These are phyloP conservation scores for Chionoecetes opilio DNA, from an alignment of 1,140 invertebrate species.

Conservation along the genomic window DNA sequence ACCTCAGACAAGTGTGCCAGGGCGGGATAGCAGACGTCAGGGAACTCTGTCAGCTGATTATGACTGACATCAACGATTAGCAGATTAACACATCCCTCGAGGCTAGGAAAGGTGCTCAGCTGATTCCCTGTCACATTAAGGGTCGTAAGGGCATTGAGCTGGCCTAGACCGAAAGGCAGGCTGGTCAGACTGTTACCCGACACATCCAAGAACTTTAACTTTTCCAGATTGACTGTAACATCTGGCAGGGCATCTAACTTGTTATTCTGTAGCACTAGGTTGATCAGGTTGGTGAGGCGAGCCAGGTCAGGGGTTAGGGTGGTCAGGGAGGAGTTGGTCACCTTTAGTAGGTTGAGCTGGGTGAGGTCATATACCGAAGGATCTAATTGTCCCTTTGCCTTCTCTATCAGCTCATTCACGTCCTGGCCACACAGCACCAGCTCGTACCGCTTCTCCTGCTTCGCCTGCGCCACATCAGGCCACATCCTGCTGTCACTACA, in stretches of 20 bases:
- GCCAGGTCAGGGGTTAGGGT: conserved; percentile 87
- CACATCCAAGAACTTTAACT: conserved; percentile 89
- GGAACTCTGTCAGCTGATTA: conserved; percentile 88
- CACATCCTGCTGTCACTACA: conserved; percentile 62
- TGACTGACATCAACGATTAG: conserved; percentile 88
- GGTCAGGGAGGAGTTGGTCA: conserved; percentile 87
- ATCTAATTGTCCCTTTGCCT: conserved; percentile 41
- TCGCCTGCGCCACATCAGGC: conserved; percentile 60
- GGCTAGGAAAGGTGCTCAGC: conserved; percentile 86
- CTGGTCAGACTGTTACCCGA: conserved; percentile 87
- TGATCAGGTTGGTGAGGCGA: conserved; percentile 88
- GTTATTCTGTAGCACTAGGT: conserved; percentile 90
- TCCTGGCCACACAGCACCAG: conserved; percentile 59
- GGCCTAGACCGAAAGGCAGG: conserved; percentile 87
- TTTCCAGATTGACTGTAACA: conserved; percentile 86
- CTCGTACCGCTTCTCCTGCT: conserved; percentile 70
- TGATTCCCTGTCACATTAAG: conserved; percentile 89
- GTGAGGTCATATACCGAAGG: conserved; percentile 86
- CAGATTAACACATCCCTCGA: conserved; percentile 86
- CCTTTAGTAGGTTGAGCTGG: conserved; percentile 88
- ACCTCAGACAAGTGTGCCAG: conserved; percentile 88
- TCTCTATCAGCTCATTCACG: conserved; percentile 49
- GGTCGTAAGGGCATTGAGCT: conserved; percentile 87
- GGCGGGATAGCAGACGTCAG: conserved; percentile 87
- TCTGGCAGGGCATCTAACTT: conserved; percentile 86